Evolutionary conservation across 2,888 invertebrate genomes (phyloP), one percentile per base, ranked within the genome.

Genomic region (Aelia acuminata): DNA sequence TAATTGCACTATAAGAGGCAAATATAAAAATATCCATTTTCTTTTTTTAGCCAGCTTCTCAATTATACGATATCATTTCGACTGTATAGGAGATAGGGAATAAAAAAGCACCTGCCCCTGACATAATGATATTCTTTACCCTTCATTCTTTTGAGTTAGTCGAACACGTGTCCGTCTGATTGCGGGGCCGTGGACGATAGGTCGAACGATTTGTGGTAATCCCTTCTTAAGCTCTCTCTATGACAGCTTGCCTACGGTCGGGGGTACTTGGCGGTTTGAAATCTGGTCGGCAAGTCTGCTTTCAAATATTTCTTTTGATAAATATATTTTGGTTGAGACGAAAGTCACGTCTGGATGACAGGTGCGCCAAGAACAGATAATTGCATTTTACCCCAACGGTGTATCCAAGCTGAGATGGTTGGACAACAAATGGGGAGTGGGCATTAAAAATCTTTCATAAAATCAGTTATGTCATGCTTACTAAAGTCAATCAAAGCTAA

Each of bases 61-160:
- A 70, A 35, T 70, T 70, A 70, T 70, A 26, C 31, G 31, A 70
- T 63, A 63, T 63, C 31, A 63, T 35, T 70, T 20, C 18, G 63
- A 35, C 15, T 70, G 7, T 35, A 70, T 35, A 70, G 63, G 63
- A 70, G 31, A 70, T 20, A 18, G 35, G 35, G 63, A 18, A 70
- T 70, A 70, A 70, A 70, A 70, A 70, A 70, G 63, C 63, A 70
- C 63, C 63, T 70, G 63, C 31, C 35, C 31, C 35, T 31, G 7
- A 8, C 26, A 70, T 70, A 70, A 70, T 70, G 63, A 70, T 70
- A 70, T 70, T 70, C 63, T 70, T 70, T 70, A 70, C 63, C 31
- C 57, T 57, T 57, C 18, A 70, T 70, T 8, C 63, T 35, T 70
- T 70, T 70, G 63, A 35, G 63, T 70, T 70, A 70, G 63, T 35